Evolutionary conservation across 30 jellyfish, hydroid and myxozoan species (phyloP), one percentile per base, ranked within the genome.

Genomic region (Mastigias papua): DNA sequence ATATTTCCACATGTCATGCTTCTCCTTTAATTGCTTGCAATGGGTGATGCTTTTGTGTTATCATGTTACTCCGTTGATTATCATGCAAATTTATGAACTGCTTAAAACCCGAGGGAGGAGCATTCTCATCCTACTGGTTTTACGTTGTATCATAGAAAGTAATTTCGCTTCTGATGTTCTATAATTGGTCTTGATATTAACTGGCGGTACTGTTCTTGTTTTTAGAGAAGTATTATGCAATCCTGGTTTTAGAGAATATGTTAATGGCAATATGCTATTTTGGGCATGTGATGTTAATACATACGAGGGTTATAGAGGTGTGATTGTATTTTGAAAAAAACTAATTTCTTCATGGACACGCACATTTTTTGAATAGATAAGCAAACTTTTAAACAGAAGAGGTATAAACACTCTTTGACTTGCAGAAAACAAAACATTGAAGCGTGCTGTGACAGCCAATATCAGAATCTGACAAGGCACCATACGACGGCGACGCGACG

Each of bases 201-300:
- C 13, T 42, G 13, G 0, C 54, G n/a, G n/a, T 68, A 16, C 37
- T 6, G 27, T 78, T 58, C 3, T 46, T 37, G 23, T n/a, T 84
- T 88, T 13, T 58, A 93, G 98, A 32, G 87, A 69, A 13, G 97
- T 94, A 28, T 50, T 94, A 48, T 60, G 93, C 21, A 89, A 94
- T 68, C 89, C 93, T 23, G 97, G 96, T 23, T 88, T 94, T 61
- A 69, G 26, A 34, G 98, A 94, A 83, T 94, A 94, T 46, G 75
- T 94, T 23, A 88, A 94, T 89, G 97, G 98, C 0, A 89, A 84
- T 75, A 89, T 94, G 97, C 66, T 94, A 35, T 94, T 94, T 83
- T 94, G 98, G 98, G 98, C 88, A 9, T 94, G 98, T 57, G 97
- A 91, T 62, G 97, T 94, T 29, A 80, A 81, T 60, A 64, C 97